Evolutionary conservation across 2,797 vertebrate genomes (phyloP).

Genomic region (Sparus aurata): DNA sequence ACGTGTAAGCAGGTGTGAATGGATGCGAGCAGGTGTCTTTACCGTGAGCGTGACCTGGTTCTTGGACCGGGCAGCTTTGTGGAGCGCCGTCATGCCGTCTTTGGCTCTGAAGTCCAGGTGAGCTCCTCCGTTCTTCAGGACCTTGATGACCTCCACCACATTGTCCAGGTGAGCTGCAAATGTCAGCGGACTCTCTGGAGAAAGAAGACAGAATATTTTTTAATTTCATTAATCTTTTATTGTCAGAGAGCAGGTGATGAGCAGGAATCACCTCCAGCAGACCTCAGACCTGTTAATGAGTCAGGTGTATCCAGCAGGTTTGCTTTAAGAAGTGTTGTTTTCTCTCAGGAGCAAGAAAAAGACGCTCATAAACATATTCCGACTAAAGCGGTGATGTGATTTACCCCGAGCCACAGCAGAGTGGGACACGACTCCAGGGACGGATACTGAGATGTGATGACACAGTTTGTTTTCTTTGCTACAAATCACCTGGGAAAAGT

Average conservation of each 20-base stretch:
- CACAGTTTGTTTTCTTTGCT: slow-evolving; percentile 2
- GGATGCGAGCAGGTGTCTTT: slow-evolving; percentile 10
- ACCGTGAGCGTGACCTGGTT: slow-evolving; percentile 92
- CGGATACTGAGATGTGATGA: neutral
- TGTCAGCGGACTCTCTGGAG: slow-evolving; percentile 92
- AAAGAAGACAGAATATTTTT: neutral
- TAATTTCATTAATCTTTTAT: neutral
- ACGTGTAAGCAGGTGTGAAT: neutral
- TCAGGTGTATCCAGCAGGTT: neutral
- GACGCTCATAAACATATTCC: neutral
- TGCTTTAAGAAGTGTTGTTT: neutral
- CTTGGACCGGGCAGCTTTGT: slow-evolving; percentile 92
- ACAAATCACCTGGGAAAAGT: neutral
- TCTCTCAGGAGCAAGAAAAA: neutral
- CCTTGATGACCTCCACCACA: slow-evolving; percentile 89
- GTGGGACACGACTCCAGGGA: slow-evolving; percentile 2
- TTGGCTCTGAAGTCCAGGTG: slow-evolving; percentile 96
- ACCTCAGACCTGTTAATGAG: neutral
- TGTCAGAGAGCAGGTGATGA: neutral
- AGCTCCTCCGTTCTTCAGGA: slow-evolving; percentile 91
- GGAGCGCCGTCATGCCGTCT: slow-evolving; percentile 94
- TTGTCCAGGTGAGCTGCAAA: slow-evolving; percentile 90
- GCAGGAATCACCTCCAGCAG: neutral
- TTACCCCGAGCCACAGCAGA: neutral
- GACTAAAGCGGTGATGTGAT: neutral